Evolutionary conservation across 2,797 vertebrate species (phyloP).

Genomic region (Acipenser transmontanus): DNA sequence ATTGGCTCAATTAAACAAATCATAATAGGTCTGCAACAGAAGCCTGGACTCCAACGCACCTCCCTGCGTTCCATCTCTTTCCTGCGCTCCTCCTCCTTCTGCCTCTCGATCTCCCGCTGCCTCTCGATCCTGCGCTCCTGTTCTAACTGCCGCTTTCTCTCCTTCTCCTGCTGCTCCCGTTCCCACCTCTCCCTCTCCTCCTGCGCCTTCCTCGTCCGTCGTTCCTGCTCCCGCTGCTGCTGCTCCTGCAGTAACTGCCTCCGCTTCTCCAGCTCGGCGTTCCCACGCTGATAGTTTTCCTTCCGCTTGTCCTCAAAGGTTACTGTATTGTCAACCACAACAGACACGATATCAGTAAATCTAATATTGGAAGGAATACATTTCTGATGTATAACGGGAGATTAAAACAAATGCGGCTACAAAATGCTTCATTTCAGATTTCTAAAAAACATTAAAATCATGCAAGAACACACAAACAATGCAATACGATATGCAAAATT

Average conservation of each 20-base stretch:
- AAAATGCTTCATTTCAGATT: too few relatives aligned
- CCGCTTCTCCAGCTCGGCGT: conserved; percentile 88
- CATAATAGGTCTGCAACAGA: too few relatives aligned
- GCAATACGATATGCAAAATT: too few relatives aligned
- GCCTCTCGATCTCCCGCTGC: conserved; percentile 82
- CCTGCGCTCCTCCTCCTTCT: conserved; percentile 84
- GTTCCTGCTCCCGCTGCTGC: conserved; percentile 81
- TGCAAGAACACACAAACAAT: too few relatives aligned
- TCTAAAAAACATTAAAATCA: too few relatives aligned
- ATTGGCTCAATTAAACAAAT: too few relatives aligned
- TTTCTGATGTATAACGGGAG: too few relatives aligned
- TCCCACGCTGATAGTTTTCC: conserved; percentile 85
- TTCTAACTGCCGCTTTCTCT: conserved; percentile 78
- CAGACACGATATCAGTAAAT: too few relatives aligned
- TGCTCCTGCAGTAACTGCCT: conserved; percentile 81
- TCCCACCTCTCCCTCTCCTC: conserved; percentile 79
- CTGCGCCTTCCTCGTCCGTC: conserved; percentile 73
- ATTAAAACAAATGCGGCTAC: too few relatives aligned
- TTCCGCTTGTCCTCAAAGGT: conserved; percentile 93
- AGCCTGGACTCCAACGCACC: conserved; percentile 48
- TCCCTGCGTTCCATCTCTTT: conserved; percentile 90
- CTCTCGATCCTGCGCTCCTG: conserved; percentile 83
- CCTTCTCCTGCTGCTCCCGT: conserved; percentile 76
- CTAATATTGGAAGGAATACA: too few relatives aligned
- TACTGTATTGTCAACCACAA: conserved; percentile 45